Percentiles rank a stretch among this genome's conserved stretches.
These are phyloP conservation scores for Indicator indicator DNA, from an alignment of 2,113 vertebrate genomes.

Conservation along the genomic window DNA sequence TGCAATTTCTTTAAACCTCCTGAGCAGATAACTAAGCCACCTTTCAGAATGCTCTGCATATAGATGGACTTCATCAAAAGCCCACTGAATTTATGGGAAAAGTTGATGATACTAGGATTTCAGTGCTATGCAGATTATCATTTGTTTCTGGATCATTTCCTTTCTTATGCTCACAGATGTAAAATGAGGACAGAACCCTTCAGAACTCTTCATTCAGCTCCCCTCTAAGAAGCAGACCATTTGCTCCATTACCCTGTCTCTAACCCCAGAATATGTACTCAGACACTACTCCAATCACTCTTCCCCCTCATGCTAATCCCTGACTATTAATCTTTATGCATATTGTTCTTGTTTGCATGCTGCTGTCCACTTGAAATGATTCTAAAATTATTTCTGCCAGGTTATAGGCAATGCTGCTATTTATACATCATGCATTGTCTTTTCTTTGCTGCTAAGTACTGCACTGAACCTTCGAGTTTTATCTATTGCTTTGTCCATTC, in stretches of 20 bases:
- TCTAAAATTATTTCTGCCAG: conserved; percentile 22
- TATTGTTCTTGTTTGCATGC: background rate
- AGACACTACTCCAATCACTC: background rate
- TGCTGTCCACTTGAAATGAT: background rate
- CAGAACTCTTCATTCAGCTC: background rate
- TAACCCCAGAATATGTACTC: background rate
- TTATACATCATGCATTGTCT: background rate
- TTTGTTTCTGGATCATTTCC: background rate
- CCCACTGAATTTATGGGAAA: background rate
- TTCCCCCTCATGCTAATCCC: background rate
- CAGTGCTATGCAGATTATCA: background rate
- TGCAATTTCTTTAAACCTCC: background rate
- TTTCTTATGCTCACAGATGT: background rate
- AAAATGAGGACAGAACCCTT: background rate
- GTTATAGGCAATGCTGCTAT: background rate
- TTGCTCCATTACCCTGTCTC: background rate
- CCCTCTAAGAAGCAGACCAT: background rate
- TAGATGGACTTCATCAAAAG: background rate
- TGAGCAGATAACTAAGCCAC: background rate
- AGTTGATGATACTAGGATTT: background rate
- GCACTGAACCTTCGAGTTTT: background rate
- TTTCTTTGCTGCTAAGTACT: background rate
- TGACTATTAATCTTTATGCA: background rate
- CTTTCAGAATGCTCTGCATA: background rate
- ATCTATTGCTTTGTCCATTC: background rate